These are phyloP conservation scores for Bothrops jararaca DNA, from an alignment of 2,113 vertebrate genomes.

Conservation along the genomic window DNA sequence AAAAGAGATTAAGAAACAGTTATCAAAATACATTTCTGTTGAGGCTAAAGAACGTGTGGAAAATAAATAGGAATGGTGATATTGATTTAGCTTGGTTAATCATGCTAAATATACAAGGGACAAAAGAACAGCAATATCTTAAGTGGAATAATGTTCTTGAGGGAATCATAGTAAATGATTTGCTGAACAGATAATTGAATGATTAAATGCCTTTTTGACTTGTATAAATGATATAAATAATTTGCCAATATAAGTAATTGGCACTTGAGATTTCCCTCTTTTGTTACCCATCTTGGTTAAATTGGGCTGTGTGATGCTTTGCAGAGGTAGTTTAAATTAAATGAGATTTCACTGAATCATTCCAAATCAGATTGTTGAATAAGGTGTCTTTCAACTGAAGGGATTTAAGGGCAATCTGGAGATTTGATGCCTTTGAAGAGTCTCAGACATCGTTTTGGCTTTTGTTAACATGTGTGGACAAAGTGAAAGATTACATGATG, in stretches of 20 bases:
- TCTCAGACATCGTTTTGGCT: not conserved
- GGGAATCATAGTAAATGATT: not conserved
- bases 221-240: not conserved
- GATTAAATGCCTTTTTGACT: not conserved
- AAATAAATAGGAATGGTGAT: not conserved
- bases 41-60: not conserved
- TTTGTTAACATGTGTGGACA: not conserved
- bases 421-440: not conserved
- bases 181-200: not conserved
- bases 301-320: not conserved
- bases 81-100: not conserved
- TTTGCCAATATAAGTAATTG: not conserved
- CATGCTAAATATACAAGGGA: not conserved
- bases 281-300: not conserved
- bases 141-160: not conserved
- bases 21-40: not conserved
- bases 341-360: not conserved
- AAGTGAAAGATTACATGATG: not conserved
- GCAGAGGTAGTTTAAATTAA: not conserved
- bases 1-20: not conserved
- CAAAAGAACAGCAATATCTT: not conserved
- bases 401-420: not conserved
- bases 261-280: not conserved
- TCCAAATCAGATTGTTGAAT: not conserved
- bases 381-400: not conserved